Percentiles rank a stretch among this genome's conserved stretches.
Conservation (phyloP, 2,797 vertebrate species). For the Parauchenoglanis ngamensis region DNA sequence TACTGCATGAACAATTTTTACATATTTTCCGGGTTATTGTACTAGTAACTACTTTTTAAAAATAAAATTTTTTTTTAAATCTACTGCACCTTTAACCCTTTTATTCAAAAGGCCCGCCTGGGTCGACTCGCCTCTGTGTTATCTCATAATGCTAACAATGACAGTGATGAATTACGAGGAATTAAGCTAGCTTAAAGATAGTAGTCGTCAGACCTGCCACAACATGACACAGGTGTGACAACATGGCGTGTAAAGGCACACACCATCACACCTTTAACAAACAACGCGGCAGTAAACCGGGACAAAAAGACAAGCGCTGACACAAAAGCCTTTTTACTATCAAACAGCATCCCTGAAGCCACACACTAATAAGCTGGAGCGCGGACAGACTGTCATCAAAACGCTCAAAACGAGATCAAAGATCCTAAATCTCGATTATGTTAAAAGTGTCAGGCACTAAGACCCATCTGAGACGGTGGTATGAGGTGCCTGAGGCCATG, state of each 20-base stretch:
- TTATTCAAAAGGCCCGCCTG: neutral
- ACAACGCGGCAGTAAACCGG: neutral
- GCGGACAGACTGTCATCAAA: neutral
- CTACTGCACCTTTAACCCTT: neutral
- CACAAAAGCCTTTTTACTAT: neutral
- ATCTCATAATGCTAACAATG: neutral
- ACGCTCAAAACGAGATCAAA: neutral
- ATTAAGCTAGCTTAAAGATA: neutral
- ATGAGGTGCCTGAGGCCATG: constrained; percentile 18
- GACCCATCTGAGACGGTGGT: constrained; percentile 27
- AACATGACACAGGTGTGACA: neutral
- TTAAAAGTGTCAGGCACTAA: constrained; percentile 34
- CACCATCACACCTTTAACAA: neutral
- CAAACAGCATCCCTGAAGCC: neutral
- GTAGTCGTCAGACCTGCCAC: neutral
- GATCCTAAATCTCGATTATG: neutral
- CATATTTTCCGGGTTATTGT: neutral
- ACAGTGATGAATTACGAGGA: neutral
- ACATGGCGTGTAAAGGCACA: neutral
- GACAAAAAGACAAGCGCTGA: neutral
- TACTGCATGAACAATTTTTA: neutral
- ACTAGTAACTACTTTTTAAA: neutral
- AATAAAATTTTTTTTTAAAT: too few species aligned
- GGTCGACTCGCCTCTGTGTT: neutral
- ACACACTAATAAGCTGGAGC: neutral